A percentile compares a stretch with the other conserved stretches of the same genome.
Conservation (phyloP, 2,113 vertebrate genomes). For the Amblyornis subalaris region DNA sequence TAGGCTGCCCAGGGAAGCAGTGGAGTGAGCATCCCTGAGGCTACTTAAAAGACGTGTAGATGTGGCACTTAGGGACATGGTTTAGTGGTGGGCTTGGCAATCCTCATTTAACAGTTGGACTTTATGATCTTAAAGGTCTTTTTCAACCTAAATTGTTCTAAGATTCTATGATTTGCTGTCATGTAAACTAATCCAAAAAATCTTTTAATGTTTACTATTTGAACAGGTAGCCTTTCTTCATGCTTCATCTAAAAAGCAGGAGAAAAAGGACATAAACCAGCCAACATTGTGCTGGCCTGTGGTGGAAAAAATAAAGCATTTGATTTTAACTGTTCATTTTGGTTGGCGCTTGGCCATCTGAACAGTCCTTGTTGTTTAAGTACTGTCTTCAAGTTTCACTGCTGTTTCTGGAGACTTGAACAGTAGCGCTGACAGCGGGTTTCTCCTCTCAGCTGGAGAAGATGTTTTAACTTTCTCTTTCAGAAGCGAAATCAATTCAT, state of each 20-base stretch:
- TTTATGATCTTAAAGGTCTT: not conserved
- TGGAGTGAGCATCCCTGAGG: not conserved
- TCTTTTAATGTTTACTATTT: not conserved
- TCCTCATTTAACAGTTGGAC: not conserved
- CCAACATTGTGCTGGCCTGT: not conserved
- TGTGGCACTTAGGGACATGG: not conserved
- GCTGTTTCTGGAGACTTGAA: not conserved
- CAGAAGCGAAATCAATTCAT: not conserved
- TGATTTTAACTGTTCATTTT: not conserved
- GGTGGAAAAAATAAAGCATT: not conserved
- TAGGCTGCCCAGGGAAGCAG: not conserved
- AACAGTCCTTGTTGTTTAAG: not conserved
- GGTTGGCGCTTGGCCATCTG: not conserved
- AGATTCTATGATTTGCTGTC: not conserved
- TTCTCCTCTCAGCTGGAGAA: conserved; percentile 1
- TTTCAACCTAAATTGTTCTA: not conserved
- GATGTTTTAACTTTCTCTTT: not conserved
- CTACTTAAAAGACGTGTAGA: not conserved
- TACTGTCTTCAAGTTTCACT: not conserved
- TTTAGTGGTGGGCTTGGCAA: not conserved
- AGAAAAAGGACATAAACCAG: not conserved
- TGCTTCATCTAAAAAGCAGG: not conserved
- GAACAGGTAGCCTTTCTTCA: not conserved
- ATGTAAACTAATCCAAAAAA: fast-evolving
- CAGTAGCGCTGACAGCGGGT: not conserved